Conservation (phyloP, 2,797 vertebrate genomes). For the Channa striata region DNA sequence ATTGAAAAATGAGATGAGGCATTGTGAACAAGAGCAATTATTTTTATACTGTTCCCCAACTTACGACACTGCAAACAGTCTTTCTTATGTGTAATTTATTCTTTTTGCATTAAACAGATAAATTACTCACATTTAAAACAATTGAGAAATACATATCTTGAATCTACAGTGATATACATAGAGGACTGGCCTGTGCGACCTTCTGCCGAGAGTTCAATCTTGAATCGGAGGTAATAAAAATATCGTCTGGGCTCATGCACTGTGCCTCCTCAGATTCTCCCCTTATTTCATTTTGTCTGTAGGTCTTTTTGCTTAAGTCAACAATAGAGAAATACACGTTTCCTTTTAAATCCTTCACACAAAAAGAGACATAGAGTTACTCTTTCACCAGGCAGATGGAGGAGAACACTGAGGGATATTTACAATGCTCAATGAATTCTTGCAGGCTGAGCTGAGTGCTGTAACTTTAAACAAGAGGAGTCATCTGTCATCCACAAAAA, state of each 20-base stretch:
- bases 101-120: constrained; percentile 85
- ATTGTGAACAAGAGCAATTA: background rate
- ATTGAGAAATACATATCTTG: constrained; percentile 79
- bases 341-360: constrained; percentile 71
- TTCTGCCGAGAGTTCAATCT: constrained; percentile 42
- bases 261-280: constrained; percentile 33
- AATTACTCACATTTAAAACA: constrained; percentile 88
- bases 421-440: constrained; percentile 79
- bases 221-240: constrained; percentile 33
- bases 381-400: constrained; percentile 73
- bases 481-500: constrained; percentile 24
- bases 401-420: constrained; percentile 81
- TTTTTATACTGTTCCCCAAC: constrained; percentile 14
- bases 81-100: constrained; percentile 83
- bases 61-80: constrained; percentile 54
- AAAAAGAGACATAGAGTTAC: constrained; percentile 79
- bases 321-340: constrained; percentile 56
- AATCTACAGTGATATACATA: constrained; percentile 79
- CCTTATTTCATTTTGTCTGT: constrained; percentile 9
- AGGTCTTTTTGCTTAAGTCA: constrained; percentile 60
- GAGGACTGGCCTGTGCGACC: constrained; percentile 41
- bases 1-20: constrained; percentile 1
- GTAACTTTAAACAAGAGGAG: constrained; percentile 33
- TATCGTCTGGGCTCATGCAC: constrained; percentile 12
- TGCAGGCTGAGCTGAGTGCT: constrained; percentile 27